Conservation (phyloP, 2,888 invertebrate genomes). For the Aphrophora alni region DNA sequence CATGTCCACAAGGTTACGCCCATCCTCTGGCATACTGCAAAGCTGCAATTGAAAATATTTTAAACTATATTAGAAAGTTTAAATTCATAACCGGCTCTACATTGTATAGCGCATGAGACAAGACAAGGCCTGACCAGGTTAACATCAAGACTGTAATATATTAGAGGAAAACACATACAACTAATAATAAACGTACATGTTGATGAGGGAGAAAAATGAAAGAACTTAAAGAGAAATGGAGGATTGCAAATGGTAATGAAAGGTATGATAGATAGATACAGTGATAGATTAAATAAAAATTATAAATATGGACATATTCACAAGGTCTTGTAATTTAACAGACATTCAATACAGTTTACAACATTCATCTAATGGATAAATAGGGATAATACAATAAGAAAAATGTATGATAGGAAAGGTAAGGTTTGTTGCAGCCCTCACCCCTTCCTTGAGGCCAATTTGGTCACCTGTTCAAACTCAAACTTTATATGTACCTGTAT, state of each 20-base stretch:
- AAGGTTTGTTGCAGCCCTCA: constrained; percentile 33
- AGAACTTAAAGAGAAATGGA: background rate
- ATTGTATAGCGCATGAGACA: background rate
- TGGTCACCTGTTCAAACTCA: background rate
- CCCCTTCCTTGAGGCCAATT: constrained; percentile 6
- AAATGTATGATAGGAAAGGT: constrained; percentile 13
- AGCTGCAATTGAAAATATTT: constrained; percentile 44
- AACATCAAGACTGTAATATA: background rate
- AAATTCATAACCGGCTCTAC: background rate
- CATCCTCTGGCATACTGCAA: constrained; percentile 29
- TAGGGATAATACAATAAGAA: background rate
- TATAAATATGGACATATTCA: background rate
- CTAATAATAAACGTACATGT: background rate
- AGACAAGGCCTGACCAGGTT: background rate
- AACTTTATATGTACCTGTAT: too few species aligned
- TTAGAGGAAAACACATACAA: constrained; percentile 3
- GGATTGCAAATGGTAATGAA: background rate
- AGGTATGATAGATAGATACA: background rate
- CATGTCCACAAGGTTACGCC: background rate
- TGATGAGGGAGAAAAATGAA: background rate
- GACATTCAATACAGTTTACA: background rate
- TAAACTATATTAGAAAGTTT: constrained; percentile 40
- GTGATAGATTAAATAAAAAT: background rate
- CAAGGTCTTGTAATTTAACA: background rate
- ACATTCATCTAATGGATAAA: background rate